A percentile compares a stretch with the other conserved stretches of the same genome.
Evolutionary conservation across 2,113 vertebrate genomes (phyloP).

Genomic region (Silurus meridionalis): DNA sequence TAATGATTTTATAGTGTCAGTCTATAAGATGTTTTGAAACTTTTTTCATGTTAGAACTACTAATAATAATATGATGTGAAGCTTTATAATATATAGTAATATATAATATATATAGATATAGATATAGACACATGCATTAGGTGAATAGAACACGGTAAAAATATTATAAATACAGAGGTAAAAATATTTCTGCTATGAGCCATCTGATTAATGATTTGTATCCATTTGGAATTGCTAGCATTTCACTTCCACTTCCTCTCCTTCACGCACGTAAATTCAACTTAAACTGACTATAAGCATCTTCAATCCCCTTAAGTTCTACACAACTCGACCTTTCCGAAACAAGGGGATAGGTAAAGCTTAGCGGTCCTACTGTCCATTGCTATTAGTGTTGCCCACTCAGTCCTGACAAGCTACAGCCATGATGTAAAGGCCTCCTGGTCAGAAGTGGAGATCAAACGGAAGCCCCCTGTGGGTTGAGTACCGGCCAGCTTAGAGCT

Average conservation of each 20-base stretch:
- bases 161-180: background rate
- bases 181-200: background rate
- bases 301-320: conserved; percentile 44
- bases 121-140: background rate
- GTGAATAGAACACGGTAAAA: background rate
- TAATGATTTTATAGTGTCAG: background rate
- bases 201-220: background rate
- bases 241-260: conserved; percentile 34
- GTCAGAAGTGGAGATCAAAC: conserved; percentile 74
- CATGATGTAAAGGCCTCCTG: conserved; percentile 65
- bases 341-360: conserved; percentile 41
- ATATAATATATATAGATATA: too few relatives aligned
- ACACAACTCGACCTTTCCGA: conserved; percentile 27
- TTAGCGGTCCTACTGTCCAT: conserved; percentile 42
- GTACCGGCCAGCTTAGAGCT: conserved; percentile 69
- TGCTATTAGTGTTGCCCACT: conserved; percentile 46
- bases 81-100: too few relatives aligned
- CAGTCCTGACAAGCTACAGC: conserved; percentile 65
- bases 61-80: background rate
- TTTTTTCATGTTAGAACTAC: background rate
- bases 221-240: background rate
- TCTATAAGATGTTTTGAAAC: background rate
- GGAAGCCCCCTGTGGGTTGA: conserved; percentile 63
- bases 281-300: conserved; percentile 47
- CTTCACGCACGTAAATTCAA: conserved; percentile 24